Conservation (phyloP, 2,113 vertebrate species). For the Myotis lucifugus region DNA sequence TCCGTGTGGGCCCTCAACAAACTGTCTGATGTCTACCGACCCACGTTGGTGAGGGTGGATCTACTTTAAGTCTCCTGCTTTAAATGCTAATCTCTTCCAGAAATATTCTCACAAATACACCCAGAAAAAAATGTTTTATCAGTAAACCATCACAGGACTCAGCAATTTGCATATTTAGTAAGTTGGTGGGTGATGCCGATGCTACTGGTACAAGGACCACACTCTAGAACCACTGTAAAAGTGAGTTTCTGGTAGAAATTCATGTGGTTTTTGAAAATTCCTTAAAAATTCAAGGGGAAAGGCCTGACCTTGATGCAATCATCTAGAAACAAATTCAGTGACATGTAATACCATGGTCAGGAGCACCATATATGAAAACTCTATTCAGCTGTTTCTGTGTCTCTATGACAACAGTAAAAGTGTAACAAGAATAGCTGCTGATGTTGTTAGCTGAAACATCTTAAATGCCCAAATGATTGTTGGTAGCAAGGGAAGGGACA, state of each 20-base stretch:
- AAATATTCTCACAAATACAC: not conserved
- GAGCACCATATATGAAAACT: conserved; percentile 66
- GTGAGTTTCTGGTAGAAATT: not conserved
- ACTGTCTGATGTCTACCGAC: not conserved
- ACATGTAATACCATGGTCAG: not conserved
- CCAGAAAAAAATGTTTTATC: not conserved
- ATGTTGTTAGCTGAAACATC: conserved; percentile 78
- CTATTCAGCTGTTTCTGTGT: conserved; percentile 77
- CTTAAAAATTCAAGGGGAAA: not conserved
- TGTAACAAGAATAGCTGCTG: conserved; percentile 76
- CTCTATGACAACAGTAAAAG: conserved; percentile 81
- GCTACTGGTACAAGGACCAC: not conserved
- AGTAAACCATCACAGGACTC: not conserved
- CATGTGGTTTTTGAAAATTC: not conserved
- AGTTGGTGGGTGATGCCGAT: not conserved
- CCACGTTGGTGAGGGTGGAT: not conserved
- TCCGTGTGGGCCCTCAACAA: not conserved
- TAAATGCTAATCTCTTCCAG: not conserved
- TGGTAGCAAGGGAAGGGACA: conserved; percentile 78
- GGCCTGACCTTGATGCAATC: not conserved
- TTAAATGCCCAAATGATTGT: conserved; percentile 73
- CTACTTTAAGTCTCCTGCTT: not conserved
- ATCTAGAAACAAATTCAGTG: conserved; percentile 55
- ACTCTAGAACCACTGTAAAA: not conserved
- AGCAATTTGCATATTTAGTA: conserved; percentile 18